phyloP scores from a whole-genome alignment of 2,888 invertebrate species.

The Quadroppia sp. region DNA sequence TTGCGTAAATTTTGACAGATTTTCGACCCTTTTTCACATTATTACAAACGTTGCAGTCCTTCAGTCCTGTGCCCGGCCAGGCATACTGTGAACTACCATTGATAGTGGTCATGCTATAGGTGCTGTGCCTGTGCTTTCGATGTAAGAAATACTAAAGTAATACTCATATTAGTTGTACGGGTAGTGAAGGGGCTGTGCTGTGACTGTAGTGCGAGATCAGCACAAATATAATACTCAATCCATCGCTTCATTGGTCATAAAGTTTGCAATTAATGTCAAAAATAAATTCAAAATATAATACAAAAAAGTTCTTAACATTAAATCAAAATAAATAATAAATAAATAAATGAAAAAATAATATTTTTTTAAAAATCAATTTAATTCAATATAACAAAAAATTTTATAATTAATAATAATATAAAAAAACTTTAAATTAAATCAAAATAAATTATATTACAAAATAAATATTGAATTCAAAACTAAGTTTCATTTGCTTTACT shows the following conservation, averaged over 20 bases:
- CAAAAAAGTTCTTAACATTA: too few species aligned
- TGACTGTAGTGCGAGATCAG: background rate
- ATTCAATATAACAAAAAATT: background rate
- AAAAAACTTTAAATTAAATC: background rate
- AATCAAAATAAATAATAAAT: background rate
- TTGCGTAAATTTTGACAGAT: constrained; percentile 25
- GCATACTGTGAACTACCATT: background rate
- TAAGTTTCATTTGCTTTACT: background rate
- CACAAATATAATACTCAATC: constrained; percentile 31
- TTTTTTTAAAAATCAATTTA: background rate
- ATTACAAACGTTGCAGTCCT: constrained; percentile 22
- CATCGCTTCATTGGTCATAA: constrained; percentile 23
- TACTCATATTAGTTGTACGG: background rate
- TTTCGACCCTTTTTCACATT: constrained; percentile 31
- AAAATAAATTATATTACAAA: background rate
- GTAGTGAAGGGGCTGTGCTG: background rate
- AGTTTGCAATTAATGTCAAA: constrained; percentile 33
- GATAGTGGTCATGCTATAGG: background rate
- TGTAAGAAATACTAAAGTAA: constrained; percentile 16
- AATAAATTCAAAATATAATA: constrained; percentile 1
- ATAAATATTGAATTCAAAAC: background rate
- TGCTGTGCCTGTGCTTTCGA: background rate
- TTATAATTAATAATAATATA: background rate
- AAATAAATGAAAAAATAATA: background rate
- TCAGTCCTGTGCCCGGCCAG: constrained; percentile 16